Conservation (phyloP, 2,113 vertebrate genomes). For the Caranx ignobilis region DNA sequence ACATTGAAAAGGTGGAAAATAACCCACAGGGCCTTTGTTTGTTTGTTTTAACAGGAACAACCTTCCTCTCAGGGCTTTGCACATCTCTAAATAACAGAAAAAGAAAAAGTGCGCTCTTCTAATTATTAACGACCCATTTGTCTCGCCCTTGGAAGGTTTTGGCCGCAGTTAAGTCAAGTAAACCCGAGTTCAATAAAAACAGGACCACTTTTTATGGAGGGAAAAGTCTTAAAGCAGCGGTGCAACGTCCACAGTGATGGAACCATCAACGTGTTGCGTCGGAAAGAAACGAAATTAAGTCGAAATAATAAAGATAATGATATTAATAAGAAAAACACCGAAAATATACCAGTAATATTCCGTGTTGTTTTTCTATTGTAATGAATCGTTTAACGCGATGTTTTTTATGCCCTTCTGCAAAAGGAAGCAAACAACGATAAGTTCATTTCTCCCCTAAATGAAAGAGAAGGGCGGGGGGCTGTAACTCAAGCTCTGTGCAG, state of each 20-base stretch:
- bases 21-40: constrained; percentile 6
- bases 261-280: background rate
- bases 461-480: constrained; percentile 38
- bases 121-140: constrained; percentile 74
- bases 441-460: constrained; percentile 26
- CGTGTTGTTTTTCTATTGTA: background rate
- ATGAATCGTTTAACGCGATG: background rate
- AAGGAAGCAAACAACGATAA: constrained; percentile 34
- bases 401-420: constrained; percentile 5
- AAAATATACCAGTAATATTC: background rate
- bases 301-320: background rate
- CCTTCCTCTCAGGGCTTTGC: background rate
- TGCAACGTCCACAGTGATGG: constrained; percentile 9
- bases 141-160: constrained; percentile 60
- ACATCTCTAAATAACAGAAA: constrained; percentile 46
- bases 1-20: constrained; percentile 9
- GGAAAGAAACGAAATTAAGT: constrained; percentile 25
- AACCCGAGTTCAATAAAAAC: constrained; percentile 61
- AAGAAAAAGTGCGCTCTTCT: constrained; percentile 54
- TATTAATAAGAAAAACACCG: background rate
- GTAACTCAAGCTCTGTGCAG: constrained; percentile 32
- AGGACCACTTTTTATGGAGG: constrained; percentile 29
- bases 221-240: constrained; percentile 17
- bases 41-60: background rate
- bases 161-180: constrained; percentile 57